These are phyloP conservation scores for Rotaria macrura DNA, from an alignment of 2,888 invertebrate species.

Conservation along the genomic window DNA sequence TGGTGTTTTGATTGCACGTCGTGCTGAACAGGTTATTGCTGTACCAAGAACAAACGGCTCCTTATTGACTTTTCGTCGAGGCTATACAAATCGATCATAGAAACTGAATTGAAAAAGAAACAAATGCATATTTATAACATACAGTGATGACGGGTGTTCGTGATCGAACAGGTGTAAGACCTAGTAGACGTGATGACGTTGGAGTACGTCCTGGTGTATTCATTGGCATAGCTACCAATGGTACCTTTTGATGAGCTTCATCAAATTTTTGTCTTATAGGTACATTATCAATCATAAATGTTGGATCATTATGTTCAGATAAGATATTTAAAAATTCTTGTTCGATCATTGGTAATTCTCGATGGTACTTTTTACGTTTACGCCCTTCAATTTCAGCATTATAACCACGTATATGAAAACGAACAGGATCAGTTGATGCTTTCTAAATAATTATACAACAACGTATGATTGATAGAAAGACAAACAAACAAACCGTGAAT, in stretches of 20 bases:
- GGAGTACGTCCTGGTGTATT: background rate
- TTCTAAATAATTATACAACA: background rate
- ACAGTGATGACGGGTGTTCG: background rate
- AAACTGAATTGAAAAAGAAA: background rate
- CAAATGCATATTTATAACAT: background rate
- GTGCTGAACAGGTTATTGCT: background rate
- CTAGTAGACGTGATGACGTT: background rate
- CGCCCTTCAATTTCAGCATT: background rate
- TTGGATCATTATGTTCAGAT: background rate
- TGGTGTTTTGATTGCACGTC: background rate
- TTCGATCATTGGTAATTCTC: conserved; percentile 7
- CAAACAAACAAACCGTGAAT: background rate
- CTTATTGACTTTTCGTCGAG: background rate
- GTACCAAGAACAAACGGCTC: background rate
- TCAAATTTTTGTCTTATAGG: background rate
- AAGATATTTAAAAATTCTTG: background rate
- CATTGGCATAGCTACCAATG: background rate
- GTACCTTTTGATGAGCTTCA: conserved; percentile 4
- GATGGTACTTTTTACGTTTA: background rate
- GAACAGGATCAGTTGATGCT: background rate
- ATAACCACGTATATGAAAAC: conserved; percentile 16
- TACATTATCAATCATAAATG: background rate
- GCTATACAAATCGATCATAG: background rate
- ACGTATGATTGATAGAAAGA: too few relatives aligned
- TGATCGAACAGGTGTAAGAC: background rate